Conservation (phyloP, 2,888 invertebrate genomes). For the Tenodera sinensis region DNA sequence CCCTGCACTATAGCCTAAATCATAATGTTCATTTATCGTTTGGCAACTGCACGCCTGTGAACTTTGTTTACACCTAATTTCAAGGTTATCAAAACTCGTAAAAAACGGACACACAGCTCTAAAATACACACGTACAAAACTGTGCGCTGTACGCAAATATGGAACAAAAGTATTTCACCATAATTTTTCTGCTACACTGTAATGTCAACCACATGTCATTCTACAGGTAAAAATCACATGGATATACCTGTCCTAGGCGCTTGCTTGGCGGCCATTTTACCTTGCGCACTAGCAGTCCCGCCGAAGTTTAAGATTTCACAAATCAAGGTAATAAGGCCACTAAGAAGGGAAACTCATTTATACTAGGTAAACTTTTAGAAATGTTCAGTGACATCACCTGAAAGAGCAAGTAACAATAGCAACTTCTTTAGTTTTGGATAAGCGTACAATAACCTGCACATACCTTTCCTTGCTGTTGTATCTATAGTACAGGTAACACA, state of each 20-base stretch:
- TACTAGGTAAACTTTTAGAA: neutral
- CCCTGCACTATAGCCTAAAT: too few relatives aligned
- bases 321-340: neutral
- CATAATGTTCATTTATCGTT: too few relatives aligned
- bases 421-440: neutral
- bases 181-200: neutral
- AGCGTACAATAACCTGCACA: constrained; percentile 1
- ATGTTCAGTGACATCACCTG: neutral
- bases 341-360: neutral
- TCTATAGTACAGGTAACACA: constrained; percentile 12
- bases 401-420: neutral
- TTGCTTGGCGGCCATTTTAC: constrained; percentile 12
- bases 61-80: constrained; percentile 1
- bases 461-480: constrained; percentile 13
- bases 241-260: constrained; percentile 1
- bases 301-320: constrained; percentile 1
- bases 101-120: neutral
- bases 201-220: neutral
- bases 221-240: constrained; percentile 6
- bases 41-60: too few relatives aligned
- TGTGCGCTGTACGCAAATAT: neutral
- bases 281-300: neutral
- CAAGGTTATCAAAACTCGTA: neutral
- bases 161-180: neutral
- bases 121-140: neutral